Percentiles rank a stretch among this genome's conserved stretches.
Conservation (phyloP, 2,888 invertebrate genomes). For the Alentia gelatinosa region DNA sequence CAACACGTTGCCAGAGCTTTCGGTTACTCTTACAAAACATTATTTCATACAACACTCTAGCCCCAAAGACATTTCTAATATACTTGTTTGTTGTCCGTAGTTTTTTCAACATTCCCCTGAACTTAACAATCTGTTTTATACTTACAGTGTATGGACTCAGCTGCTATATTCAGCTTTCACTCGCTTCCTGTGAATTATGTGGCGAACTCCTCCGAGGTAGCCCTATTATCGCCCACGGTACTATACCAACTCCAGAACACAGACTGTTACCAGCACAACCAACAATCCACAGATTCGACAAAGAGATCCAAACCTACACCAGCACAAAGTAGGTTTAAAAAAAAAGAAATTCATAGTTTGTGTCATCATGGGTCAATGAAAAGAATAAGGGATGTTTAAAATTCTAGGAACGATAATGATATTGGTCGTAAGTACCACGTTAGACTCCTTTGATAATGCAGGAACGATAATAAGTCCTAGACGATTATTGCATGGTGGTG, state of each 20-base stretch:
- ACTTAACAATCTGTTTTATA: not conserved
- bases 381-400: not conserved
- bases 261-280: not conserved
- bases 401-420: not conserved
- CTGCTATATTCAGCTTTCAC: not conserved
- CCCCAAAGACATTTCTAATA: too few species aligned
- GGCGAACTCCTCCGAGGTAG: not conserved
- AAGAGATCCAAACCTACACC: not conserved
- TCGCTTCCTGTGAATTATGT: not conserved
- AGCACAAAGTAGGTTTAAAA: not conserved
- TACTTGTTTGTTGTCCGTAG: too few species aligned
- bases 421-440: not conserved
- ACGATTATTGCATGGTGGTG: not conserved
- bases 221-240: not conserved
- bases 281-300: not conserved
- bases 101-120: too few species aligned
- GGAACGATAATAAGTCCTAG: not conserved
- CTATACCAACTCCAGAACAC: slow-evolving; percentile 34
- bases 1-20: too few species aligned
- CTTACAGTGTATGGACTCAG: slow-evolving; percentile 24
- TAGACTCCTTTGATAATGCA: not conserved
- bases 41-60: too few species aligned
- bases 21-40: too few species aligned
- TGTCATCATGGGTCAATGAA: too few species aligned
- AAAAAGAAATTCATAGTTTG: not conserved